Conservation (phyloP, 2,113 vertebrate species). For the Psilopsiagon aurifrons region DNA sequence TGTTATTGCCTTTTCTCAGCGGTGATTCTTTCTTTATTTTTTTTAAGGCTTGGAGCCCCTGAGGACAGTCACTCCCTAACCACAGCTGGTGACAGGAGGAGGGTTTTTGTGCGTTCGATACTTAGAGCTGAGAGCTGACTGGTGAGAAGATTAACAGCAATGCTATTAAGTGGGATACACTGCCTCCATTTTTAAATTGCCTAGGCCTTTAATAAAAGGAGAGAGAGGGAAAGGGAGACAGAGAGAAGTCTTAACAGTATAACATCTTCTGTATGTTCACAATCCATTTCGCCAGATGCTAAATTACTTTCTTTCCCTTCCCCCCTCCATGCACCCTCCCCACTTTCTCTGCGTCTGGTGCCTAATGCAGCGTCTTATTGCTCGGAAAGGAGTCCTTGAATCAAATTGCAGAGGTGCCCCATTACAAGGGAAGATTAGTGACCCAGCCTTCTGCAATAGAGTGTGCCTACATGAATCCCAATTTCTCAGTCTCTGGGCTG, state of each 20-base stretch:
- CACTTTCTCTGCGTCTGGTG: neutral
- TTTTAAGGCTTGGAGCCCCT: constrained; percentile 66
- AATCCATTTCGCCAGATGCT: constrained; percentile 44
- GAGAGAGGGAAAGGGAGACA: neutral
- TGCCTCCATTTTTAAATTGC: constrained; percentile 74
- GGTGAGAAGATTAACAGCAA: constrained; percentile 77
- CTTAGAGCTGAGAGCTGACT: constrained; percentile 72
- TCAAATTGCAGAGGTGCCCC: neutral
- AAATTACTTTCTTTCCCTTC: constrained; percentile 32
- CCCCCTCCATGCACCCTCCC: neutral
- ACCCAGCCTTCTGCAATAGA: neutral
- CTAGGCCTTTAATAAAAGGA: constrained; percentile 68
- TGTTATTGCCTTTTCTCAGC: constrained; percentile 82
- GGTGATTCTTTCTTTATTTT: constrained; percentile 64
- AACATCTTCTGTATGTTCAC: constrained; percentile 35
- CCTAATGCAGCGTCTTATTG: neutral
- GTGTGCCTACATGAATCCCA: neutral
- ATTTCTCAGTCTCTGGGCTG: constrained; percentile 5
- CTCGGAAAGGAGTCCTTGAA: constrained; percentile 26
- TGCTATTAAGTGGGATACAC: constrained; percentile 68
- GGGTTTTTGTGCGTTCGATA: constrained; percentile 47
- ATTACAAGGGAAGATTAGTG: constrained; percentile 1
- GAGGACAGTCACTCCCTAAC: constrained; percentile 77
- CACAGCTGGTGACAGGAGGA: constrained; percentile 76
- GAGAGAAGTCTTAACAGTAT: neutral